A percentile compares a stretch with the other conserved stretches of the same genome.
Conservation (phyloP, 2,888 invertebrate genomes). For the Allacma fusca region DNA sequence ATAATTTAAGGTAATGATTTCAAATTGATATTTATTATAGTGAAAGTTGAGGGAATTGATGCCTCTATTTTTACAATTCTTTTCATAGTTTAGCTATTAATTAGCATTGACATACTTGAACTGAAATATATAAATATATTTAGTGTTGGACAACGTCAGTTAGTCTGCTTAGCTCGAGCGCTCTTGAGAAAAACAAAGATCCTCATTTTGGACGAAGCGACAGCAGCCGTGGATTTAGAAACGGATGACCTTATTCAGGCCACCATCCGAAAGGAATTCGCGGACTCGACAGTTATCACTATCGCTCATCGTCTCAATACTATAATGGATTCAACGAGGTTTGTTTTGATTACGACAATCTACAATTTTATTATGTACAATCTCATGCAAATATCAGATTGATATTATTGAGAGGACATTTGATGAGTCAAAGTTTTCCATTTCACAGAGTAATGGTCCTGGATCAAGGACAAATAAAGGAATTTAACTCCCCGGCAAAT, state of each 20-base stretch:
- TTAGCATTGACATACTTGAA: too few species aligned
- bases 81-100: too few species aligned
- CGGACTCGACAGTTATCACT: conserved; percentile 85
- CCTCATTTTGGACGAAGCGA: conserved; percentile 68
- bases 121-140: too few species aligned
- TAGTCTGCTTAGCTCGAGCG: conserved; percentile 56
- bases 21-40: not conserved
- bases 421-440: conserved; percentile 19
- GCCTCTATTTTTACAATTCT: too few species aligned
- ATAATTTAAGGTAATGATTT: conserved; percentile 62
- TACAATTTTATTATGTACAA: not conserved
- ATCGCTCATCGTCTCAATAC: conserved; percentile 94
- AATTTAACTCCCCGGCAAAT: conserved; percentile 65
- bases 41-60: too few species aligned
- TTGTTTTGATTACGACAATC: conserved; percentile 32
- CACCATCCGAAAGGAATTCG: conserved; percentile 81
- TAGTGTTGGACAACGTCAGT: conserved; percentile 58
- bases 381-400: too few species aligned
- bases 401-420: not conserved
- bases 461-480: conserved; percentile 64
- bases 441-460: conserved; percentile 64
- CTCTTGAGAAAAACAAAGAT: conserved; percentile 51
- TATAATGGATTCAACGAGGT: conserved; percentile 85
- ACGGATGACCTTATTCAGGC: conserved; percentile 88
- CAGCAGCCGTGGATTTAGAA: conserved; percentile 89